These are phyloP conservation scores for Lasioglossum oenotherae DNA, from an alignment of 2,888 invertebrate species.

Conservation along the genomic window DNA sequence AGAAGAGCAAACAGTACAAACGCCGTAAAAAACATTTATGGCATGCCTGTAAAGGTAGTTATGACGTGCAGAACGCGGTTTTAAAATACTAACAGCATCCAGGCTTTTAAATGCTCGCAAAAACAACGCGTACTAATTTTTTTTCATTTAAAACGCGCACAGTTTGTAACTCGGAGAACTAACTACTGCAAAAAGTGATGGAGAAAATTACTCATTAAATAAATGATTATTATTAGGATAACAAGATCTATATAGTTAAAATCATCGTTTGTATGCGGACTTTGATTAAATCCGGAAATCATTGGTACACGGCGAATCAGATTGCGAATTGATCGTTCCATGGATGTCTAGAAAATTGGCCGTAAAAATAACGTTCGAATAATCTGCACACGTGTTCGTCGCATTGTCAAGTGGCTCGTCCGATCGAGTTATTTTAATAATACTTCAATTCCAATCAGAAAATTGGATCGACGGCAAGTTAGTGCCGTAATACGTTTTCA, in stretches of 20 bases:
- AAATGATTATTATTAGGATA: neutral
- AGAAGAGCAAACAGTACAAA: neutral
- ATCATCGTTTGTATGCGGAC: too few relatives aligned
- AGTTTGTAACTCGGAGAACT: neutral
- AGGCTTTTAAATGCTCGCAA: neutral
- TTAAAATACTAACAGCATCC: neutral
- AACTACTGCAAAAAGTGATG: neutral
- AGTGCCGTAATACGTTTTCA: neutral
- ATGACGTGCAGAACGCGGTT: neutral
- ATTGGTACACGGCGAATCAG: neutral
- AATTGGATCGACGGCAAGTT: neutral
- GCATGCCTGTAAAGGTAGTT: neutral
- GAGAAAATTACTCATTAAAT: neutral
- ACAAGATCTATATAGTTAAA: neutral
- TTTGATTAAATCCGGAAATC: neutral
- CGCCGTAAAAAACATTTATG: neutral
- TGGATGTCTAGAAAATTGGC: neutral
- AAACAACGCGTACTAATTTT: neutral
- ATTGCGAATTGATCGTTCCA: neutral
- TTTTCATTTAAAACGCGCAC: neutral
- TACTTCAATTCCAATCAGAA: neutral
- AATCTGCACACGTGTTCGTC: neutral
- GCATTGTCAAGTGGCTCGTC: neutral
- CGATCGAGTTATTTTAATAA: neutral
- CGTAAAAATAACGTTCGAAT: neutral